A percentile compares a stretch with the other conserved stretches of the same genome.
Conservation (phyloP, 2,888 invertebrate species). For the Eristalinus aeneus region DNA sequence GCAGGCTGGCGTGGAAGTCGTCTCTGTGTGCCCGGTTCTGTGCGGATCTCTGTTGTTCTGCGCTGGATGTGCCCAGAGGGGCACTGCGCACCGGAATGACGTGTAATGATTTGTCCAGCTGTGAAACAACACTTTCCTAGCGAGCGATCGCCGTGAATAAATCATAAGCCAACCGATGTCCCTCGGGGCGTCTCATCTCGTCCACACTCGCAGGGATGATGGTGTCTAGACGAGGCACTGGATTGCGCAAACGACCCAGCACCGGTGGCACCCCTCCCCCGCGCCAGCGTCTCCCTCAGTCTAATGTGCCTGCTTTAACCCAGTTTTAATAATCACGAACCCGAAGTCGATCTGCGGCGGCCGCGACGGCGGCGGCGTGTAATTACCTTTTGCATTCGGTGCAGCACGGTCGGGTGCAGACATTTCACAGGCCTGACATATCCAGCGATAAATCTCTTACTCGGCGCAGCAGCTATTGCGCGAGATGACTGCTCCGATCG, state of each 20-base stretch:
- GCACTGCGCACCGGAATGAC: conserved; percentile 32
- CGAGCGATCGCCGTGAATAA: conserved; percentile 57
- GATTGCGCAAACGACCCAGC: conserved; percentile 37
- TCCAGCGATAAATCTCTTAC: conserved; percentile 63
- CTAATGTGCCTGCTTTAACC: conserved; percentile 73
- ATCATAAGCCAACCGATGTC: conserved; percentile 57
- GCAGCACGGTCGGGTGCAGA: conserved; percentile 23
- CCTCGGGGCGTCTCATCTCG: conserved; percentile 45
- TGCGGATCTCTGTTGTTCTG: background rate
- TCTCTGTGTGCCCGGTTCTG: conserved; percentile 26
- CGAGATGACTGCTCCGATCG: conserved; percentile 2
- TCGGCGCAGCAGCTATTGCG: background rate
- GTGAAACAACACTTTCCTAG: conserved; percentile 66
- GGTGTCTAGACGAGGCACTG: background rate
- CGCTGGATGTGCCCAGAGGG: conserved; percentile 41
- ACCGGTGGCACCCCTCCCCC: background rate
- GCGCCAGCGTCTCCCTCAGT: background rate
- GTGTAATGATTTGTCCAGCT: conserved; percentile 71
- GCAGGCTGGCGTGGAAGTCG: conserved; percentile 58
- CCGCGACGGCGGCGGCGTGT: conserved; percentile 72
- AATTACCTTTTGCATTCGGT: conserved; percentile 74
- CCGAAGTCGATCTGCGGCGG: conserved; percentile 73
- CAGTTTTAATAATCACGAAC: conserved; percentile 76
- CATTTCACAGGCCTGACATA: conserved; percentile 62
- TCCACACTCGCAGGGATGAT: conserved; percentile 25